phyloP scores from a whole-genome alignment of 1,140 invertebrate genomes.

The Tribolium madens region DNA sequence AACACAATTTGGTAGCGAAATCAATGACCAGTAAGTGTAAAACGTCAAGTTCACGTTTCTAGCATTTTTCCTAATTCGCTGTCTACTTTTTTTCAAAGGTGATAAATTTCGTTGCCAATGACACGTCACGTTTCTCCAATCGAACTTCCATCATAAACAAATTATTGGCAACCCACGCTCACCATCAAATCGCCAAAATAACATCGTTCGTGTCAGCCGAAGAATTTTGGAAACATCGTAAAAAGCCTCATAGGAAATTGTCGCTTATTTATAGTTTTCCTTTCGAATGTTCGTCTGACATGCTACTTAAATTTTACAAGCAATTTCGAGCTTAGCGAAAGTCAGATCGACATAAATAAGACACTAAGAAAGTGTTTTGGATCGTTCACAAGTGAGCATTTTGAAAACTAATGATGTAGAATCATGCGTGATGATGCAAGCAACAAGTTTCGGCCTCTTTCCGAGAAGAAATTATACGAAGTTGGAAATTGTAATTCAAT shows the following conservation, averaged over 20 bases:
- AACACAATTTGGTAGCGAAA: too few species aligned
- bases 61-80: too few species aligned
- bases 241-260: conserved; percentile 12
- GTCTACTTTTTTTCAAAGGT: too few species aligned
- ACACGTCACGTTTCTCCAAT: not conserved
- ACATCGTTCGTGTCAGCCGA: not conserved
- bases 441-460: too few species aligned
- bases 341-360: not conserved
- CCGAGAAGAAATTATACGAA: too few species aligned
- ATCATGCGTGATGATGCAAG: too few species aligned
- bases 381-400: not conserved
- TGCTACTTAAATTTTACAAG: conserved; percentile 26
- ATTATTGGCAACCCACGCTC: conserved; percentile 9
- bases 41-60: too few species aligned
- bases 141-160: conserved; percentile 2
- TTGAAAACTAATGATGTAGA: too few species aligned
- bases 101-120: too few species aligned
- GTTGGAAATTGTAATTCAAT: too few species aligned
- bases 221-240: conserved; percentile 13
- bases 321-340: not conserved
- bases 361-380: not conserved
- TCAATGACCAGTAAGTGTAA: too few species aligned
- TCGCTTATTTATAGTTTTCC: conserved; percentile 32
- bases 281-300: conserved; percentile 9
- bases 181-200: conserved; percentile 12